These are phyloP conservation scores for Anthophora plumipes DNA, from an alignment of 2,888 invertebrate genomes.

Conservation along the genomic window DNA sequence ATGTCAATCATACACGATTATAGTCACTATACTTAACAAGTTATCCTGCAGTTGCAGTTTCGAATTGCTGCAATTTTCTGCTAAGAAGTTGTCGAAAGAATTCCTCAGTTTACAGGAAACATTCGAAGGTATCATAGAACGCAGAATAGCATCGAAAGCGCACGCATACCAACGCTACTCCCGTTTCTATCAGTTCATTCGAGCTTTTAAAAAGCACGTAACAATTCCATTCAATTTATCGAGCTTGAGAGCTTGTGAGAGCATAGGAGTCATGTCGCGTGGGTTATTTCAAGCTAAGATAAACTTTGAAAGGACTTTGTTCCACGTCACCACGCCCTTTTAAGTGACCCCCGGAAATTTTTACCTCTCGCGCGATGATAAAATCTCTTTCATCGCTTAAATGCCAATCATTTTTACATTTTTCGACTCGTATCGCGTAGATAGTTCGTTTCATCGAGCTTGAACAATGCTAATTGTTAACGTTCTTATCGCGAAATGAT, in stretches of 20 bases:
- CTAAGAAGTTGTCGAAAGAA: background rate
- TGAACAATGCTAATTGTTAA: too few species aligned
- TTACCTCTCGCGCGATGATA: background rate
- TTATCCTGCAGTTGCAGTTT: too few species aligned
- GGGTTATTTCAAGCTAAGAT: slow-evolving; percentile 58
- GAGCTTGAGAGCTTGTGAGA: slow-evolving; percentile 10
- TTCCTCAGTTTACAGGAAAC: background rate
- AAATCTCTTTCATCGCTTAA: too few species aligned
- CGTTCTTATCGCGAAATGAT: background rate
- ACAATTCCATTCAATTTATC: slow-evolving; percentile 64
- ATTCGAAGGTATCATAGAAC: background rate
- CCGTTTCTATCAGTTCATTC: slow-evolving; percentile 24
- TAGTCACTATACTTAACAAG: too few species aligned
- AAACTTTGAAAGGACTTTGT: slow-evolving; percentile 52
- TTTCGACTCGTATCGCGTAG: too few species aligned
- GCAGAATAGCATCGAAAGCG: slow-evolving; percentile 17
- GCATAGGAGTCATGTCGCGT: slow-evolving; percentile 16
- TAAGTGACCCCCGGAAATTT: slow-evolving; percentile 17
- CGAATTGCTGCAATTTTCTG: background rate
- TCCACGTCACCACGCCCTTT: slow-evolving; percentile 33
- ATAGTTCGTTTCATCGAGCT: too few species aligned
- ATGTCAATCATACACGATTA: too few species aligned
- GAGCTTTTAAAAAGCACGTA: slow-evolving; percentile 52
- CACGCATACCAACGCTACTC: slow-evolving; percentile 17
- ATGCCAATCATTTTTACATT: too few species aligned